A percentile compares a stretch with the other conserved stretches of the same genome.
Conservation (phyloP, 2,113 vertebrate genomes). For the Callocephalon fimbriatum region DNA sequence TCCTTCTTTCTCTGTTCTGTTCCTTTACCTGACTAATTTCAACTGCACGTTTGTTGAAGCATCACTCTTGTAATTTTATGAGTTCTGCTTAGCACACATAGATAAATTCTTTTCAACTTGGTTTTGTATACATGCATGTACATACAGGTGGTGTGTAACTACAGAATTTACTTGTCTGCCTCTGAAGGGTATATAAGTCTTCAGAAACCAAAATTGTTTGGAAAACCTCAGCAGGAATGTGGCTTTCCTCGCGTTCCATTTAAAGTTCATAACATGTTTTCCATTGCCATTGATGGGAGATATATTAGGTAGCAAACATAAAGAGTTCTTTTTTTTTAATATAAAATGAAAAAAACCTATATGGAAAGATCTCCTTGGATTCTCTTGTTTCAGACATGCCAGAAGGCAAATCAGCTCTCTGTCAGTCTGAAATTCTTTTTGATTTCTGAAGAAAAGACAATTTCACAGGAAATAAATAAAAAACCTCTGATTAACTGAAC, state of each 20-base stretch:
- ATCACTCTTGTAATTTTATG: background rate
- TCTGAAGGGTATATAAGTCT: background rate
- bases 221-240: background rate
- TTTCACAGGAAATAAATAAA: slow-evolving; percentile 27
- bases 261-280: background rate
- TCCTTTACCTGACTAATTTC: background rate
- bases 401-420: background rate
- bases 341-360: background rate
- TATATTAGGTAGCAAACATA: background rate
- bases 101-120: background rate
- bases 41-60: background rate
- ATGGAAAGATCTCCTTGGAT: background rate
- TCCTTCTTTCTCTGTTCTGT: background rate
- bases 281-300: background rate
- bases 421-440: background rate
- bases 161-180: background rate
- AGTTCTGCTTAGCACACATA: background rate
- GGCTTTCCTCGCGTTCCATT: background rate
- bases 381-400: background rate
- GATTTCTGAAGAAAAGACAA: background rate
- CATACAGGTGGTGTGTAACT: background rate
- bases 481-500: slow-evolving; percentile 10
- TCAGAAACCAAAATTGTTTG: background rate
- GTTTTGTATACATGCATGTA: background rate
- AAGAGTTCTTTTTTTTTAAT: background rate